A percentile compares a stretch with the other conserved stretches of the same genome.
Evolutionary conservation across 2,888 invertebrate genomes (phyloP).

Genomic region (Caenorhabditis sulstoni): DNA sequence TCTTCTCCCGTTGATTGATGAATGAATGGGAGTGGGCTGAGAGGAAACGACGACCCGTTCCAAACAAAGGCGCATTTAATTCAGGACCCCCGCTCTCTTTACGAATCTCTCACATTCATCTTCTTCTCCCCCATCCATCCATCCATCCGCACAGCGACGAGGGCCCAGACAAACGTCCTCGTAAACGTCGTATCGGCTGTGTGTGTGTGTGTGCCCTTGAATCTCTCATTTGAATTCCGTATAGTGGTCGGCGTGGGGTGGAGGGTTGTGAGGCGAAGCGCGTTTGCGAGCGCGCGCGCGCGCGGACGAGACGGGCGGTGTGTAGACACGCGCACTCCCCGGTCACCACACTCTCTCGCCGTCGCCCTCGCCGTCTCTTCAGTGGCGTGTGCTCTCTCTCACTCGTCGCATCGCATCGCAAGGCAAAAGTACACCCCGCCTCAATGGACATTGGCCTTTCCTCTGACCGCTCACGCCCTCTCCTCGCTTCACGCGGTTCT

Average conservation of each 20-base stretch:
- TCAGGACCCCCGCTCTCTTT: constrained; percentile 18
- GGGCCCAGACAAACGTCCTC: constrained; percentile 8
- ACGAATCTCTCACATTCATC: constrained; percentile 37
- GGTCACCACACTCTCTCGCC: constrained; percentile 20
- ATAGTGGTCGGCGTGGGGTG: constrained; percentile 22
- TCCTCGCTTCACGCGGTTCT: not conserved
- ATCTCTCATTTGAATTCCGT: constrained; percentile 48
- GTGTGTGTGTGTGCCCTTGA: constrained; percentile 53
- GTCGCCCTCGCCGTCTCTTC: not conserved
- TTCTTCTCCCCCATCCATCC: constrained; percentile 18
- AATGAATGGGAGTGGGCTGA: constrained; percentile 32
- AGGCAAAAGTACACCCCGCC: constrained; percentile 34
- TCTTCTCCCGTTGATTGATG: constrained; percentile 23
- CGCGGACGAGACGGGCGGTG: not conserved
- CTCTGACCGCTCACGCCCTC: too few relatives aligned
- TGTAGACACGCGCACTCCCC: constrained; percentile 8
- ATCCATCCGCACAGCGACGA: not conserved
- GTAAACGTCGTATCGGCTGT: constrained; percentile 31
- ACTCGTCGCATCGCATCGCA: constrained; percentile 11
- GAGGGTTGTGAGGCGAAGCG: not conserved
- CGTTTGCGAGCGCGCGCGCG: not conserved
- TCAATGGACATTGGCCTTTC: constrained; percentile 14
- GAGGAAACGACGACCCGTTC: constrained; percentile 10
- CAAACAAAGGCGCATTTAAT: constrained; percentile 49
- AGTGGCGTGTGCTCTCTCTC: constrained; percentile 12